phyloP scores from a whole-genome alignment of 1,140 invertebrate genomes.

The Diploscapter pachys region DNA sequence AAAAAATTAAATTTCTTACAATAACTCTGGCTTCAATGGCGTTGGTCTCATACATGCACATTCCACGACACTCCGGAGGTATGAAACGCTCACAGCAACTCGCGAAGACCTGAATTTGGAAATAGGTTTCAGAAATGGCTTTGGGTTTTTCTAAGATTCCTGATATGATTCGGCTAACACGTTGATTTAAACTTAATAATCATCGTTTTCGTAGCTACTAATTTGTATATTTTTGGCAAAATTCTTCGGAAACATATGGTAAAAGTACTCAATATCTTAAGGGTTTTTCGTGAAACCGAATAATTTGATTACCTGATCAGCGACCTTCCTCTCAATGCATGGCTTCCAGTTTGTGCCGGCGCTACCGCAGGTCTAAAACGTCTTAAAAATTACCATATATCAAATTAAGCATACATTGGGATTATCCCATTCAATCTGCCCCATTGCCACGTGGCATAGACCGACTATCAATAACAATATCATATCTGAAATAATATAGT shows the following conservation, averaged over 20 bases:
- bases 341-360: slow-evolving; percentile 54
- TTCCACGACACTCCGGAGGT: slow-evolving; percentile 56
- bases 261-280: too few species aligned
- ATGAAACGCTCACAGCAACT: slow-evolving; percentile 57
- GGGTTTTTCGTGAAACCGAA: not conserved
- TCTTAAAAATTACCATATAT: too few species aligned
- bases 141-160: not conserved
- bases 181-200: too few species aligned
- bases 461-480: too few species aligned
- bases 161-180: not conserved
- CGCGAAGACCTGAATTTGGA: slow-evolving; percentile 43
- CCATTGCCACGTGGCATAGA: not conserved
- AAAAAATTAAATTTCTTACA: slow-evolving; percentile 24
- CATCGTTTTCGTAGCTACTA: too few species aligned
- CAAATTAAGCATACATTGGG: too few species aligned
- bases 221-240: too few species aligned
- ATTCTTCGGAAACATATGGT: too few species aligned
- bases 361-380: slow-evolving; percentile 49
- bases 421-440: not conserved
- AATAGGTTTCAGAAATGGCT: not conserved
- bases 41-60: slow-evolving; percentile 57
- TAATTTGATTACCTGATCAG: slow-evolving; percentile 43
- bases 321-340: slow-evolving; percentile 56
- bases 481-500: too few species aligned
- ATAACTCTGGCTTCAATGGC: slow-evolving; percentile 56